Percentiles rank a stretch among this genome's conserved stretches.
Conservation (phyloP, 1,140 invertebrate genomes). For the Drosophila kanapiae region DNA sequence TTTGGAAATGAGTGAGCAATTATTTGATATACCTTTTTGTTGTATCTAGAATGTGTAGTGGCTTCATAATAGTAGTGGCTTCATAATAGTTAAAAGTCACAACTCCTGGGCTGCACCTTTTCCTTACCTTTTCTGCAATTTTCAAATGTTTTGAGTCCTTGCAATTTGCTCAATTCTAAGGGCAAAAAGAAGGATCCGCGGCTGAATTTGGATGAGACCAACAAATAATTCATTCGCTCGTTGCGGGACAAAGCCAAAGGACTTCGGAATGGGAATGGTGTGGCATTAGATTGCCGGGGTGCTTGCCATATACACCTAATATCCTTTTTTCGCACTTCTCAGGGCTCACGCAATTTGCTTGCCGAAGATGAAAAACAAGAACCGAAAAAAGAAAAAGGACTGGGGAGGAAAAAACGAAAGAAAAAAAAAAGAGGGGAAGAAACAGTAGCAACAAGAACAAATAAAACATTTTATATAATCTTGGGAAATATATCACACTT, state of each 20-base stretch:
- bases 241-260: slow-evolving; percentile 35
- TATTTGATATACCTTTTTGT: neutral
- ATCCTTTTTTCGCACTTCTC: slow-evolving; percentile 58
- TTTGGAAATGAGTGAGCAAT: neutral
- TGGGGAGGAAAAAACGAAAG: too few species aligned
- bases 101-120: neutral
- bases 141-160: slow-evolving; percentile 48
- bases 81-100: neutral
- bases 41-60: too few species aligned
- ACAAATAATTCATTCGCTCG: slow-evolving; percentile 77
- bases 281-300: slow-evolving; percentile 11
- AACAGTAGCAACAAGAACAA: slow-evolving; percentile 69
- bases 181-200: slow-evolving; percentile 16
- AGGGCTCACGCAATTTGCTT: slow-evolving; percentile 78
- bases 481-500: slow-evolving; percentile 85
- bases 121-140: slow-evolving; percentile 23
- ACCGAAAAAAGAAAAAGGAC: slow-evolving; percentile 1
- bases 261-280: neutral
- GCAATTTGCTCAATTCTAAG: slow-evolving; percentile 38
- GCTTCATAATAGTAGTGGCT: too few species aligned
- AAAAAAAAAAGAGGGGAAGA: slow-evolving; percentile 15
- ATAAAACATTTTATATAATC: slow-evolving; percentile 85
- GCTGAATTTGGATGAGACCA: slow-evolving; percentile 71
- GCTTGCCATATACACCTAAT: slow-evolving; percentile 64
- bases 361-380: slow-evolving; percentile 47